phyloP scores from a whole-genome alignment of 1,140 invertebrate genomes.

The Micrasema minimum region DNA sequence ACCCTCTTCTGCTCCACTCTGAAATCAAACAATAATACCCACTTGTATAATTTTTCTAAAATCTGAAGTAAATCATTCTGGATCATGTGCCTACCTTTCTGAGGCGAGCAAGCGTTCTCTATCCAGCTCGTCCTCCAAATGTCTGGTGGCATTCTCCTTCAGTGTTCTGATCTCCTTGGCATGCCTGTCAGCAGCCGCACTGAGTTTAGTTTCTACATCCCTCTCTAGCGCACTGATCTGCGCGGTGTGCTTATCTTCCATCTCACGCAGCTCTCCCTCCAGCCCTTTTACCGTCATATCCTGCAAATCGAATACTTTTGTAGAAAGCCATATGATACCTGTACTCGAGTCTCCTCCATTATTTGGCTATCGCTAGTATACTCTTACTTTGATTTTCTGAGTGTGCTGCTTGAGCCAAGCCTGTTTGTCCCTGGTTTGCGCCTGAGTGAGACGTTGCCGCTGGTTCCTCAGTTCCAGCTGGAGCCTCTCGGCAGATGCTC shows the following conservation, averaged over 20 bases:
- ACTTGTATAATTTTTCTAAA: no score
- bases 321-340: no score
- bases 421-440: conserved; percentile 49
- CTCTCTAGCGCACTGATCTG: conserved; percentile 20
- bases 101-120: conserved; percentile 47
- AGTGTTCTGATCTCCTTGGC: conserved; percentile 46
- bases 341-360: no score
- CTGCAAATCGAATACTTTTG: conserved; percentile 55
- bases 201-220: conserved; percentile 36
- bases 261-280: conserved; percentile 63
- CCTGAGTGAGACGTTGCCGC: conserved; percentile 45
- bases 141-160: conserved; percentile 43
- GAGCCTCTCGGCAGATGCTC: conserved; percentile 41
- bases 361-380: no score
- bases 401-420: conserved; percentile 52
- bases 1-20: conserved; percentile 48
- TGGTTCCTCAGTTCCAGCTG: conserved; percentile 50
- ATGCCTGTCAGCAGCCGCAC: conserved; percentile 32
- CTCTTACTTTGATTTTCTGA: conserved; percentile 51
- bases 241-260: conserved; percentile 60
- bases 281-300: conserved; percentile 65
- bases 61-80: no score
- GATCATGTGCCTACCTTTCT: conserved; percentile 41
- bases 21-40: neutral
- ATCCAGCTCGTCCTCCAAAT: conserved; percentile 48